A percentile compares a stretch with the other conserved stretches of the same genome.
Conservation (phyloP, 2,113 vertebrate genomes). For the Hippoglossus stenolepis region DNA sequence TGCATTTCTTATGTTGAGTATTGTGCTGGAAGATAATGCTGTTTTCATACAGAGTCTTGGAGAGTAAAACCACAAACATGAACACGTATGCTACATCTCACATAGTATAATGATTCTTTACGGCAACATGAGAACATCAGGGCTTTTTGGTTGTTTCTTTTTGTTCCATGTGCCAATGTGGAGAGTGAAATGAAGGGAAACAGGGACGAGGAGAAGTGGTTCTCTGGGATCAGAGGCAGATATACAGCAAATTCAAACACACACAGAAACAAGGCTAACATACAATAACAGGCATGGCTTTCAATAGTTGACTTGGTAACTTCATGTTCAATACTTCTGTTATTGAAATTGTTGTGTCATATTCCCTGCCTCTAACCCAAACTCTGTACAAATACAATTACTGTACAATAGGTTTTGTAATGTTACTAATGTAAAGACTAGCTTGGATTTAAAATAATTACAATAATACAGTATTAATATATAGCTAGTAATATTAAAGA, state of each 20-base stretch:
- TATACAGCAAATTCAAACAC: not conserved
- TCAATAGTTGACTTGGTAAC: not conserved
- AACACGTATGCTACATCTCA: not conserved
- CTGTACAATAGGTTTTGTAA: constrained; percentile 3
- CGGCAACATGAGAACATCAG: constrained; percentile 47
- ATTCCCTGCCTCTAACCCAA: constrained; percentile 5
- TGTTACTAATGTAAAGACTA: constrained; percentile 17
- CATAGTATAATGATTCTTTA: constrained; percentile 13
- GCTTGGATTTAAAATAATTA: constrained; percentile 18
- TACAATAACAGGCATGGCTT: constrained; percentile 8
- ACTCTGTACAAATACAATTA: constrained; percentile 13
- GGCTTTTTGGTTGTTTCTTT: constrained; percentile 80
- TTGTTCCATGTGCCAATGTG: constrained; percentile 48
- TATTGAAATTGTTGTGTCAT: constrained; percentile 16
- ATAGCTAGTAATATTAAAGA: constrained; percentile 45
- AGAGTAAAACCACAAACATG: constrained; percentile 16
- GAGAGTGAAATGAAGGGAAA: constrained; percentile 22
- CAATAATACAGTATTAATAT: constrained; percentile 13
- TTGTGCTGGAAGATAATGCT: constrained; percentile 1
- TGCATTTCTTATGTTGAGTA: constrained; percentile 3
- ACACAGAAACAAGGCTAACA: not conserved
- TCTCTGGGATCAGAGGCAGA: constrained; percentile 34
- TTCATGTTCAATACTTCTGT: not conserved
- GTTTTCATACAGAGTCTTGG: constrained; percentile 5
- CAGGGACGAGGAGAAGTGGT: constrained; percentile 6